Evolutionary conservation across 2,797 vertebrate species (phyloP).

Genomic region (Apogon hyalosoma): DNA sequence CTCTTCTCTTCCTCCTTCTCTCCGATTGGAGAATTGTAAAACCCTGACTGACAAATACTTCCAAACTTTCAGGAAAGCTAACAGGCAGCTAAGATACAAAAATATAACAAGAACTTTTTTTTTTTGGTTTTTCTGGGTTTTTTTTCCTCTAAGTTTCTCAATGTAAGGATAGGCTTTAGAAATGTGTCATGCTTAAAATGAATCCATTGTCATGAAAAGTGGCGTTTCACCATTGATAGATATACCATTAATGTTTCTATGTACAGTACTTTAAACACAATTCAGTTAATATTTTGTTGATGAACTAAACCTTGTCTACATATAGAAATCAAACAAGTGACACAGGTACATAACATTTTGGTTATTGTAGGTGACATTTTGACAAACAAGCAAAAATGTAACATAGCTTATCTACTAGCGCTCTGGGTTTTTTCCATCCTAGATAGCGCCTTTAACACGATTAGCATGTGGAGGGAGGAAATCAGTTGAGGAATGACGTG

Average conservation of each 20-base stretch:
- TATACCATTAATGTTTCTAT: constrained; percentile 78
- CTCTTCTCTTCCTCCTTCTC: constrained; percentile 24
- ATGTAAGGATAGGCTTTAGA: constrained; percentile 88
- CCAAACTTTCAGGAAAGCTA: constrained; percentile 72
- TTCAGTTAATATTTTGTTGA: constrained; percentile 83
- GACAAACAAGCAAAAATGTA: constrained; percentile 89
- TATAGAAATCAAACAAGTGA: constrained; percentile 91
- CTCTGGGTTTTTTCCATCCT: constrained; percentile 59
- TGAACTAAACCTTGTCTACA: constrained; percentile 82
- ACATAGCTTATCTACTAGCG: constrained; percentile 84
- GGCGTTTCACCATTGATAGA: constrained; percentile 91
- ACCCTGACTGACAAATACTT: constrained; percentile 42
- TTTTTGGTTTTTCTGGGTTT: constrained; percentile 52
- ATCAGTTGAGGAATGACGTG: constrained; percentile 79
- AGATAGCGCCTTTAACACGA: constrained; percentile 67
- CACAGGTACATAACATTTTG: constrained; percentile 89
- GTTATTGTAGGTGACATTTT: constrained; percentile 90
- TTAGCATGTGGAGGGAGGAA: constrained; percentile 75
- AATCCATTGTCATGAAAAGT: constrained; percentile 90
- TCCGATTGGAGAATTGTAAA: constrained; percentile 18
- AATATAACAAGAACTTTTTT: constrained; percentile 91
- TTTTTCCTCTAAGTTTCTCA: constrained; percentile 66
- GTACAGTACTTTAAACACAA: constrained; percentile 84
- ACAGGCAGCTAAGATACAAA: constrained; percentile 89
- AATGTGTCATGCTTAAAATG: constrained; percentile 93